phyloP scores from a whole-genome alignment of 2,888 invertebrate species.

The Heliconius cydno region DNA sequence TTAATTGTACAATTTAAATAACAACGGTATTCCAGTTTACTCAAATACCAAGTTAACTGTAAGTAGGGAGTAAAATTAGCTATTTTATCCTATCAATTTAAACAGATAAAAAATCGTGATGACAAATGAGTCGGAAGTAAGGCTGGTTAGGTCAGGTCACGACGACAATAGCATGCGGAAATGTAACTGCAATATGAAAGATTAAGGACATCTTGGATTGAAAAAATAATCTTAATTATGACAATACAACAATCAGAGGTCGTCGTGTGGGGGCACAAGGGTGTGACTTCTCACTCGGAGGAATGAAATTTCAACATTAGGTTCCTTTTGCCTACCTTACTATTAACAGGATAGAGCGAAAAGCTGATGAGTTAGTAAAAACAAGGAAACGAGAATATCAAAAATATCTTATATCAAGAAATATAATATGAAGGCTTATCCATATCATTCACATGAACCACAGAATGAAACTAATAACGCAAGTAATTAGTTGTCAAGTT shows the following conservation, averaged over 20 bases:
- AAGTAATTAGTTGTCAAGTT: not conserved
- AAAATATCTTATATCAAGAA: not conserved
- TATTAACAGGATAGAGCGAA: too few relatives aligned
- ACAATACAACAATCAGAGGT: not conserved
- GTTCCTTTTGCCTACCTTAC: too few relatives aligned
- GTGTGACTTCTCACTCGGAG: not conserved
- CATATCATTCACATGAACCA: constrained; percentile 17
- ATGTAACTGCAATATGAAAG: constrained; percentile 19
- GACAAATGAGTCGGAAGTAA: constrained; percentile 33
- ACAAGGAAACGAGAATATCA: constrained; percentile 3
- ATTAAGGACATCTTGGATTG: constrained; percentile 25
- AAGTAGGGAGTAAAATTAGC: not conserved
- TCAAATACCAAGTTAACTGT: not conserved
- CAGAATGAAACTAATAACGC: not conserved
- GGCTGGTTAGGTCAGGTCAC: constrained; percentile 26
- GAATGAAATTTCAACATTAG: too few relatives aligned
- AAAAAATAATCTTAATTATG: constrained; percentile 8
- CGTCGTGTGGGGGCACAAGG: too few relatives aligned
- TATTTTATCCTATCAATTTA: not conserved
- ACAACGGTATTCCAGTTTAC: not conserved
- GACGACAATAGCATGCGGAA: constrained; percentile 33
- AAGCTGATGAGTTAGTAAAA: not conserved
- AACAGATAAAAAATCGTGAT: constrained; percentile 19
- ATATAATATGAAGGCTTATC: not conserved
- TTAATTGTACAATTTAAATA: not conserved